Evolutionary conservation across 2,113 vertebrate genomes (phyloP).

Genomic region (Pelusios castaneus): DNA sequence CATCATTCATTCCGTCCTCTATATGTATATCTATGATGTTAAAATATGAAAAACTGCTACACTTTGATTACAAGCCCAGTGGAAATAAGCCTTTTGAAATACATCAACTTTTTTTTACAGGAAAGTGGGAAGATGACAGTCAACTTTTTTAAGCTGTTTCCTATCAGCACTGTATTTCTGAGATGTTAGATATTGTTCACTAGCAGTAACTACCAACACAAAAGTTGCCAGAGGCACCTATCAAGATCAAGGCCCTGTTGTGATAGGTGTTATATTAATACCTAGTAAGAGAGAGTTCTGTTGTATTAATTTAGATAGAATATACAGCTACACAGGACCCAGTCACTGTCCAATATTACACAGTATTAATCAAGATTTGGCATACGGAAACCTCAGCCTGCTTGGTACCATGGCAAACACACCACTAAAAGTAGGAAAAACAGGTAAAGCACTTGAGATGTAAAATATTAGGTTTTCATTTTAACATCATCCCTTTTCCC

Average conservation of each 20-base stretch:
- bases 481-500: too few species aligned
- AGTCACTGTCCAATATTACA: background rate
- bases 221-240: background rate
- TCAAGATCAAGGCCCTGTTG: background rate
- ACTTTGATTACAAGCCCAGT: background rate
- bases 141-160: background rate
- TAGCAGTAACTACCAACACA: background rate
- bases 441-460: background rate
- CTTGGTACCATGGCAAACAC: background rate
- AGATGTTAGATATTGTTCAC: background rate
- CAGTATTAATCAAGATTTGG: background rate
- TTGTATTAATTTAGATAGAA: background rate
- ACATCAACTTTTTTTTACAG: background rate
- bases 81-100: background rate
- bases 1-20: background rate
- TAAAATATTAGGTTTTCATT: background rate
- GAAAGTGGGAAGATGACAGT: background rate
- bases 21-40: background rate
- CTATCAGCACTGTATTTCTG: background rate
- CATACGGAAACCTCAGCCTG: background rate
- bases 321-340: background rate
- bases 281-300: background rate
- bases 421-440: background rate
- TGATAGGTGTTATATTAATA: background rate
- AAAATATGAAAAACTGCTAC: background rate